Evolutionary conservation across 2,888 invertebrate genomes (phyloP), one percentile per base, ranked within the genome.

Genomic region (Leucophenga montana): DNA sequence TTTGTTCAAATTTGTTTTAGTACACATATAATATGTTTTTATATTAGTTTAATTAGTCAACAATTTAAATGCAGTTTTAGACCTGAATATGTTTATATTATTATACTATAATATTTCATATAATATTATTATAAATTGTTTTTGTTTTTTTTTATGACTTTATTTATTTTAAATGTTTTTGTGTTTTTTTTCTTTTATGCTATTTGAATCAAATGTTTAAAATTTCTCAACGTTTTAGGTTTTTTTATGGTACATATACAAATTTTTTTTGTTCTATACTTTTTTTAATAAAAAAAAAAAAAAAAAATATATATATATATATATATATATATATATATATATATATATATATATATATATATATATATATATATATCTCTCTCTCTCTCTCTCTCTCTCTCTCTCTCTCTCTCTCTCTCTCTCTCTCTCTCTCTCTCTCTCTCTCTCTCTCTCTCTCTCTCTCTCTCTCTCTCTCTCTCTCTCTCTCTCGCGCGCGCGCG

Each of bases 1-100:
- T 33, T n/a, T 61, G 4, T 33, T n/a, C 39, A 3, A 56, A 6
- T 22, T 56, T 22, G 18, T 54, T 39, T 3, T 8, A 39, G 9
- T 39, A 39, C 9, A 8, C 9, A 64, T 11, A 44, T 54, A 27
- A 53, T 53, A 39, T 62, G 56, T 44, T 44, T 64, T 72, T 72
- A 70, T 71, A 70, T 71, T 27, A 46, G 18, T 57, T 66, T 44
- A 46, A 67, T 39, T 20, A 44, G 22, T 68, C 64, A 70, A 64
- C 50, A 57, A 13, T 68, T 78, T 84, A 85, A 85, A 85, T 85
- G 84, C 84, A 85, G 76, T 85, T 85, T 75, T 84, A 84, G 85
- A 85, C 84, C 85, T 85, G 84, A 85, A 85, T 82, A 81, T 77
- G 62, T 64, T 50, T 81, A 69, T 70, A 53, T 57, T 67, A 70